A percentile compares a stretch with the other conserved stretches of the same genome.
These are phyloP conservation scores for Bradynema listronoti DNA, from an alignment of 1,140 invertebrate species.

Conservation along the genomic window DNA sequence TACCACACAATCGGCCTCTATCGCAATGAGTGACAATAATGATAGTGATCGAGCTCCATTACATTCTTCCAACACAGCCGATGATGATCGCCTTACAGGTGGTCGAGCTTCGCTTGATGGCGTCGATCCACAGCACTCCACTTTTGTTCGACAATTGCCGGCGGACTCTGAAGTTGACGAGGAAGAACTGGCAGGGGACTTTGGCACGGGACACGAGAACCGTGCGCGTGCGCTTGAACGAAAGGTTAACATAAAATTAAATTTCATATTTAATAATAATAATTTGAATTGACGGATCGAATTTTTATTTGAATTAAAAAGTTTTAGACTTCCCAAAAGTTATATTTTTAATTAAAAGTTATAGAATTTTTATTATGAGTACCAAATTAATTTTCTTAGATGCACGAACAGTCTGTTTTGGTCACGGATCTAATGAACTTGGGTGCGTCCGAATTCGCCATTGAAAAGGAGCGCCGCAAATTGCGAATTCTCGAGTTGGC, in stretches of 20 bases:
- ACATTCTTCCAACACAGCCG: too few species aligned
- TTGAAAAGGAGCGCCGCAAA: constrained; percentile 50
- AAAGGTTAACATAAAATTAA: constrained; percentile 19
- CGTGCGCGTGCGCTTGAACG: constrained; percentile 37
- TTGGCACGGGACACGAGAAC: constrained; percentile 37
- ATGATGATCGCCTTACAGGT: too few species aligned
- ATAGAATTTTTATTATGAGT: neutral
- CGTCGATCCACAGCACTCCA: too few species aligned
- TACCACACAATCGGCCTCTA: too few species aligned
- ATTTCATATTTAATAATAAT: neutral
- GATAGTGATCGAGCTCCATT: too few species aligned
- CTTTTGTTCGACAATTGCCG: too few species aligned
- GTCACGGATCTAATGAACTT: constrained; percentile 43
- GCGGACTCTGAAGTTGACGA: too few species aligned
- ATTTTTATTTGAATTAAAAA: neutral
- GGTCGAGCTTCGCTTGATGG: too few species aligned
- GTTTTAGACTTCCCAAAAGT: neutral
- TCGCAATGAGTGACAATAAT: too few species aligned
- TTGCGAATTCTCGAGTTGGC: constrained; percentile 45
- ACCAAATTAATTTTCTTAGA: constrained; percentile 30
- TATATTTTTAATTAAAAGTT: too few species aligned
- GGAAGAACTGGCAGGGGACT: constrained; percentile 24
- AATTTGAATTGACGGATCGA: neutral
- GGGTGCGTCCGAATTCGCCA: constrained; percentile 35
- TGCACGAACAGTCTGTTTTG: constrained; percentile 49